phyloP scores from a whole-genome alignment of 1,140 invertebrate genomes.

The Magallana angulata region DNA sequence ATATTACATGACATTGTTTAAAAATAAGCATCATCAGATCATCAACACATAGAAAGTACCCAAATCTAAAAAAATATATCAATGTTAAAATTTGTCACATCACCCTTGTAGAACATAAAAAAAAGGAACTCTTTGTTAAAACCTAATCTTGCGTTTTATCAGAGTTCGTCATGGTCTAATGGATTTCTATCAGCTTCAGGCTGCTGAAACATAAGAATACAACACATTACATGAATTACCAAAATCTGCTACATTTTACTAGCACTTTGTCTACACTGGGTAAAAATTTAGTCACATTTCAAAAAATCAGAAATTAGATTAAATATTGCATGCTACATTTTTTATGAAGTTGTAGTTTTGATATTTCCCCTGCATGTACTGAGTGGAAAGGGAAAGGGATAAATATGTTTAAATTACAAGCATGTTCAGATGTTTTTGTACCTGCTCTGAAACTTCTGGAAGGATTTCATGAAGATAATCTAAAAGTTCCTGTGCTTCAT shows the following conservation, averaged over 20 bases:
- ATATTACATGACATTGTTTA: no score
- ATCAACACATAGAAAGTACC: no score
- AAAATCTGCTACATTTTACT: neutral
- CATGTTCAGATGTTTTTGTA: neutral
- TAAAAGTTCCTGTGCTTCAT: slow-evolving; percentile 7
- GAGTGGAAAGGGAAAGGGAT: no score
- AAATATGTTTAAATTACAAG: no score
- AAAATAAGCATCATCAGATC: no score
- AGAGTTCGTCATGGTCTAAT: slow-evolving; percentile 32
- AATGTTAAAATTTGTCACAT: no score
- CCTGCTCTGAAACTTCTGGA: neutral
- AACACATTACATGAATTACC: neutral
- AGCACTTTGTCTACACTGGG: neutral
- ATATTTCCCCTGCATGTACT: neutral
- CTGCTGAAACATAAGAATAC: neutral
- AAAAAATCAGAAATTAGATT: neutral
- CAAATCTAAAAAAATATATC: no score
- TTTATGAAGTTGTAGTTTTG: neutral
- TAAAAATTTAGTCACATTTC: neutral
- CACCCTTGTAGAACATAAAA: no score
- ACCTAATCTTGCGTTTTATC: neutral
- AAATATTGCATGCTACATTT: neutral
- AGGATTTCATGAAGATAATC: slow-evolving; percentile 2
- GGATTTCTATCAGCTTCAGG: neutral
- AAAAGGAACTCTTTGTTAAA: neutral